phyloP scores from a whole-genome alignment of 2,113 vertebrate species.

The Odobenus rosmarus region DNA sequence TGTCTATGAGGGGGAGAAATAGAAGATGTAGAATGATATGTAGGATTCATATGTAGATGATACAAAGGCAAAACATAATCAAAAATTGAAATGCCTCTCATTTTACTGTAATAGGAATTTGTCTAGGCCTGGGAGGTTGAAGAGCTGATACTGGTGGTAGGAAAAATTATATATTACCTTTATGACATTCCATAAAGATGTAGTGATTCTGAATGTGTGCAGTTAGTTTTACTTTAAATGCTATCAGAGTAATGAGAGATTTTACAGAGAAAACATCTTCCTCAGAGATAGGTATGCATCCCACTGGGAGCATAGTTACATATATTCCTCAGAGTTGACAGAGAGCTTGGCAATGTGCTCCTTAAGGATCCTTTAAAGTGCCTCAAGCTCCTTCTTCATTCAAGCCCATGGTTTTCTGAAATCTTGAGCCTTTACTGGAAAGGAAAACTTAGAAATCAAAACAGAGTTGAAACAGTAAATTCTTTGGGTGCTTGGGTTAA shows the following conservation, averaged over 20 bases:
- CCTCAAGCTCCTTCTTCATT: neutral
- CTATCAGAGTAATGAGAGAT: neutral
- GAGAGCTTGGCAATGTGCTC: neutral
- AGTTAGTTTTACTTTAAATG: constrained; percentile 40
- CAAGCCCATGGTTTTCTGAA: neutral
- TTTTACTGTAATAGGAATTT: neutral
- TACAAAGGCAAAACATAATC: constrained; percentile 8
- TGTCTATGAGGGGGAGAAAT: neutral
- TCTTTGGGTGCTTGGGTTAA: neutral
- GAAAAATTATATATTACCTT: neutral
- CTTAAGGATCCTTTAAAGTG: neutral
- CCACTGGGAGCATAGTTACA: neutral
- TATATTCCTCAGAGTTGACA: neutral
- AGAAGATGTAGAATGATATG: neutral
- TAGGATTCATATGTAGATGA: neutral
- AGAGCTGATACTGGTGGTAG: neutral
- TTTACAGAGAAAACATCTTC: neutral
- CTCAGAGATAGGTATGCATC: neutral
- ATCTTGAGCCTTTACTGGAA: neutral
- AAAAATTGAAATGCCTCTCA: neutral
- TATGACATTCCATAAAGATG: neutral
- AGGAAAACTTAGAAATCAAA: constrained; percentile 23
- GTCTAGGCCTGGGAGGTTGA: neutral
- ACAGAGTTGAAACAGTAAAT: constrained; percentile 46
- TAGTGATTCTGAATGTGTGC: neutral